Percentiles rank a stretch among this genome's conserved stretches.
phyloP scores from a whole-genome alignment of 2,888 invertebrate genomes.

The Ophioninae sp. region DNA sequence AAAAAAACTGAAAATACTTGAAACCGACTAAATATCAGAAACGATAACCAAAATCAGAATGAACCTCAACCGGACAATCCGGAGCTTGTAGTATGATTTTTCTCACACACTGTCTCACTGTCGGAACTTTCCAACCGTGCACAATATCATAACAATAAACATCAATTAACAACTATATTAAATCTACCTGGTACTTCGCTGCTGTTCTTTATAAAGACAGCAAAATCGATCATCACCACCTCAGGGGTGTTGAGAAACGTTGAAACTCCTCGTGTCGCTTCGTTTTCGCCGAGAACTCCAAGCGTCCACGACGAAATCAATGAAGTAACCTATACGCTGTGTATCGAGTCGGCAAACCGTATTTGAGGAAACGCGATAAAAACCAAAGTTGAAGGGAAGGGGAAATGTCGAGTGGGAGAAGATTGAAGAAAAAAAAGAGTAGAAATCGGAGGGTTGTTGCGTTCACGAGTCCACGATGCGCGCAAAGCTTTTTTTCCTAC shows the following conservation, averaged over 20 bases:
- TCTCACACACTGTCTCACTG: too few relatives aligned
- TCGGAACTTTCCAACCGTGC: too few relatives aligned
- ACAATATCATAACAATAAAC: too few relatives aligned
- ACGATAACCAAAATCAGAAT: too few relatives aligned
- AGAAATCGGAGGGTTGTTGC: not conserved
- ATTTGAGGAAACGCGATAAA: not conserved
- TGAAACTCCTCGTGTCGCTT: slow-evolving; percentile 1
- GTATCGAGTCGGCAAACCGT: not conserved
- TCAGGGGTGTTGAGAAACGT: not conserved
- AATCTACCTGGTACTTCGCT: too few relatives aligned
- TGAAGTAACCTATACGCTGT: slow-evolving; percentile 12
- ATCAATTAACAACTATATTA: too few relatives aligned
- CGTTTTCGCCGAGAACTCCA: slow-evolving; percentile 5
- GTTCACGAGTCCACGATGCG: not conserved
- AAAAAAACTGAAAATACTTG: too few relatives aligned
- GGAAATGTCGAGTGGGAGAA: not conserved
- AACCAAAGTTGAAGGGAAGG: not conserved
- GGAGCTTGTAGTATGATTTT: too few relatives aligned
- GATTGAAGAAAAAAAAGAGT: not conserved
- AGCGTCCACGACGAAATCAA: slow-evolving; percentile 22
- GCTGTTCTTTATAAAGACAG: not conserved
- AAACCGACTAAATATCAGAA: too few relatives aligned
- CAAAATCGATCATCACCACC: slow-evolving; percentile 5
- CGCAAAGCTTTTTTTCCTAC: slow-evolving; percentile 3
- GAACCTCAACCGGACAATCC: too few relatives aligned